These are phyloP conservation scores for Drosophila nebulosa DNA, from an alignment of 1,140 invertebrate genomes.

Conservation along the genomic window DNA sequence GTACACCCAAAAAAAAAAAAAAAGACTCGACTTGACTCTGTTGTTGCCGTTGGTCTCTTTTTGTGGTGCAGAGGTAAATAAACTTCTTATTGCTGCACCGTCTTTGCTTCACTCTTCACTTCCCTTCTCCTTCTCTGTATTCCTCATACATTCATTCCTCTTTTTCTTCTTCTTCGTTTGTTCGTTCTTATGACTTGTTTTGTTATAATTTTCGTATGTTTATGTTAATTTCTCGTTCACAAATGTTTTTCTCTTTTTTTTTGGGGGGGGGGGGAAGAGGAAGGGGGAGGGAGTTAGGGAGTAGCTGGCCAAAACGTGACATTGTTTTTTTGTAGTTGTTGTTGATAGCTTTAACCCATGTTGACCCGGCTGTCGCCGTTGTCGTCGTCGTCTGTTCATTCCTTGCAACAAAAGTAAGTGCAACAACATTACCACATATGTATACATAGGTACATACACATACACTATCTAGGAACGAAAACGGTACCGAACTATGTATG, in stretches of 20 bases:
- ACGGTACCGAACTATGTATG: not conserved
- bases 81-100: constrained; percentile 24
- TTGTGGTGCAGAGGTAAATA: constrained; percentile 23
- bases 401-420: not conserved
- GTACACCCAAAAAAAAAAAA: no score
- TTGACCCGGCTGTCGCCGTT: constrained; percentile 32
- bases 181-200: constrained; percentile 24
- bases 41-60: not conserved
- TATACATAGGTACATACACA: not conserved
- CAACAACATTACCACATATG: not conserved
- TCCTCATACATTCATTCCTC: no score
- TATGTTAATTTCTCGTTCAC: constrained; percentile 28
- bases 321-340: constrained; percentile 37
- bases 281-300: not conserved
- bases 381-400: not conserved
- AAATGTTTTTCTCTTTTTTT: not conserved
- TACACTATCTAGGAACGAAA: not conserved
- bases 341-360: constrained; percentile 47
- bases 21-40: not conserved
- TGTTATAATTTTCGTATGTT: constrained; percentile 42
- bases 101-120: not conserved
- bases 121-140: not conserved
- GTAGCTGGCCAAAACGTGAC: constrained; percentile 39
- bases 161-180: not conserved
- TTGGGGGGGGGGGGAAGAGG: not conserved